These are phyloP conservation scores for Polymixis lichenea DNA, from an alignment of 2,888 invertebrate species.

Conservation along the genomic window DNA sequence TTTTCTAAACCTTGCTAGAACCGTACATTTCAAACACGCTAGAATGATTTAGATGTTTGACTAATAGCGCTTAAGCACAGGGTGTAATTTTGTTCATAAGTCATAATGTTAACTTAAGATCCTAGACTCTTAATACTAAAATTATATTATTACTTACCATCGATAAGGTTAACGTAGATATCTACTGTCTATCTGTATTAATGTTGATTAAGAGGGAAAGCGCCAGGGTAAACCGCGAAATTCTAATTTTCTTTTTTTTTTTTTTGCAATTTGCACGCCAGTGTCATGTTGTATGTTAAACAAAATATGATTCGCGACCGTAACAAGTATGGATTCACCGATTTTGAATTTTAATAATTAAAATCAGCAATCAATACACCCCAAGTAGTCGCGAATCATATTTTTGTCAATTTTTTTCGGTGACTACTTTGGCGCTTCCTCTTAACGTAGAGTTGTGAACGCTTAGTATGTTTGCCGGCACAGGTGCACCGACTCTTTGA, in stretches of 20 bases:
- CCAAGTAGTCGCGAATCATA: too few relatives aligned
- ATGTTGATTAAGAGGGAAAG: constrained; percentile 47
- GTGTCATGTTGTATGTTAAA: too few relatives aligned
- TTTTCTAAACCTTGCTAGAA: constrained; percentile 30
- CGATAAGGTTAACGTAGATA: constrained; percentile 64
- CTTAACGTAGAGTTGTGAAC: constrained; percentile 58
- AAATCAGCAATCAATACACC: too few relatives aligned
- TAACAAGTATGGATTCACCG: too few relatives aligned
- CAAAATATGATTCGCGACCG: too few relatives aligned
- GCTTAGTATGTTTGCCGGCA: constrained; percentile 64
- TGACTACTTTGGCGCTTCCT: too few relatives aligned
- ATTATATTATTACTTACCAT: constrained; percentile 64
- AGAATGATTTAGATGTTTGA: constrained; percentile 71
- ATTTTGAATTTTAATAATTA: too few relatives aligned
- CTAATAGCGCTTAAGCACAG: constrained; percentile 80
- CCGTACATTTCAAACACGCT: constrained; percentile 66
- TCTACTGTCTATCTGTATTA: constrained; percentile 64
- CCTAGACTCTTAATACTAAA: constrained; percentile 58
- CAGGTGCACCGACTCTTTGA: constrained; percentile 55
- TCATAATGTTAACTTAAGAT: constrained; percentile 68
- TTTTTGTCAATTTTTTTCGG: too few relatives aligned
- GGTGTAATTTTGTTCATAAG: constrained; percentile 76
- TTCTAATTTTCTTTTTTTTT: too few relatives aligned
- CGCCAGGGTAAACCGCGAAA: too few relatives aligned
- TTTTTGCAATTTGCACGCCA: too few relatives aligned